A percentile compares a stretch with the other conserved stretches of the same genome.
Conservation (phyloP, 2,888 invertebrate genomes). For the Deilephila elpenor region DNA sequence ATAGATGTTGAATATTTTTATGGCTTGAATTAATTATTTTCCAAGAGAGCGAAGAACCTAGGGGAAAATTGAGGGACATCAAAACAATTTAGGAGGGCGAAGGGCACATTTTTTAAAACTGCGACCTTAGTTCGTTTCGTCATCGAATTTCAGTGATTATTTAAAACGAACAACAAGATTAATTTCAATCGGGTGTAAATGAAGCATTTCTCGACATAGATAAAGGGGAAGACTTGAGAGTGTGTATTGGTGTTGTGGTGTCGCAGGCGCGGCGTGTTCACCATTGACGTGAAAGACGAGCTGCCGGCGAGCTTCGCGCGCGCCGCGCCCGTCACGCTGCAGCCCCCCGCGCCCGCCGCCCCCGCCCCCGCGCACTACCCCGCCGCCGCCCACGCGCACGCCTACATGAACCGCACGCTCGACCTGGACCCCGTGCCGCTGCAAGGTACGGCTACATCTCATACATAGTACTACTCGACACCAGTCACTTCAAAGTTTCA, state of each 20-base stretch:
- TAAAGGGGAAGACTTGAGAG: constrained; percentile 54
- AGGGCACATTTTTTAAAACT: too few relatives aligned
- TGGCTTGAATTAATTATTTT: too few relatives aligned
- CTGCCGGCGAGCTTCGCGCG: constrained; percentile 63
- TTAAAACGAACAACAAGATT: too few relatives aligned
- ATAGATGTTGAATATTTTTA: too few relatives aligned
- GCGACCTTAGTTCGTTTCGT: too few relatives aligned
- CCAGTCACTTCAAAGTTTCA: too few relatives aligned
- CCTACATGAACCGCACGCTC: constrained; percentile 83
- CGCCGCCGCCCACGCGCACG: constrained; percentile 67
- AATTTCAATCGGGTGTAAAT: too few relatives aligned
- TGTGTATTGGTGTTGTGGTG: constrained; percentile 80
- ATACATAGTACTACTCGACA: neutral
- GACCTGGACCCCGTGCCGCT: constrained; percentile 80
- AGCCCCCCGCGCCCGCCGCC: constrained; percentile 35
- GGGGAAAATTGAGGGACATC: too few relatives aligned
- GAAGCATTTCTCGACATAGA: constrained; percentile 53
- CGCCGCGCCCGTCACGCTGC: constrained; percentile 42
- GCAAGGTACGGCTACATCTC: constrained; percentile 46
- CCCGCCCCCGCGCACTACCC: neutral
- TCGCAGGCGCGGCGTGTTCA: constrained; percentile 67
- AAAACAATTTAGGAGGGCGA: too few relatives aligned
- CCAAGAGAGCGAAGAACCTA: too few relatives aligned
- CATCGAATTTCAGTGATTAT: too few relatives aligned
- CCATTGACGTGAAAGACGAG: constrained; percentile 63